Evolutionary conservation across 2,113 vertebrate species (phyloP).

Genomic region (Bucco capensis): DNA sequence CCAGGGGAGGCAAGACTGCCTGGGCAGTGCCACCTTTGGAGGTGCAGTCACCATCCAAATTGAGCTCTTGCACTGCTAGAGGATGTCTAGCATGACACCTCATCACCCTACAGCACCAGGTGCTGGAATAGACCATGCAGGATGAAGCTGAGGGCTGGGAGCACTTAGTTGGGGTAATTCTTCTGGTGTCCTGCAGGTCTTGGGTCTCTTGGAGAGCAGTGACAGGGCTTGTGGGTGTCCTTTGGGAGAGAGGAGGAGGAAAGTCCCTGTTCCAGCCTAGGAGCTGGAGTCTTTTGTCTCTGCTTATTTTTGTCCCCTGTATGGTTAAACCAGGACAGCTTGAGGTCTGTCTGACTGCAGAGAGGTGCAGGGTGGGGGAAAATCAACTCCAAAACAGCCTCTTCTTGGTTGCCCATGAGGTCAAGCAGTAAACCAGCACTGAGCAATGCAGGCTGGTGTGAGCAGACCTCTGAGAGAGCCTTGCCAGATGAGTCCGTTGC

Average conservation of each 20-base stretch:
- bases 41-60: not conserved
- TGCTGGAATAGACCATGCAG: not conserved
- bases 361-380: not conserved
- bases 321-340: not conserved
- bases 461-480: not conserved
- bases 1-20: not conserved
- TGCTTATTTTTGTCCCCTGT: not conserved
- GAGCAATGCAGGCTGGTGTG: not conserved
- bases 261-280: not conserved
- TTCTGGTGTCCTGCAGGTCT: not conserved
- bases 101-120: not conserved
- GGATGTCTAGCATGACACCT: accelerated
- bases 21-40: not conserved
- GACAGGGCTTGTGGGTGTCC: not conserved
- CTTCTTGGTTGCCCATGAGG: not conserved
- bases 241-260: not conserved
- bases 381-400: not conserved
- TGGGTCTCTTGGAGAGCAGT: not conserved
- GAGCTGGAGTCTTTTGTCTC: not conserved
- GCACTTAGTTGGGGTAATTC: not conserved
- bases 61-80: not conserved
- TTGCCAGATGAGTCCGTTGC: not conserved
- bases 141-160: not conserved
- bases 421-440: not conserved
- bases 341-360: not conserved